Percentiles rank a stretch among this genome's conserved stretches.
These are phyloP conservation scores for Schrankia costaestrigalis DNA, from an alignment of 2,888 invertebrate species.

Conservation along the genomic window DNA sequence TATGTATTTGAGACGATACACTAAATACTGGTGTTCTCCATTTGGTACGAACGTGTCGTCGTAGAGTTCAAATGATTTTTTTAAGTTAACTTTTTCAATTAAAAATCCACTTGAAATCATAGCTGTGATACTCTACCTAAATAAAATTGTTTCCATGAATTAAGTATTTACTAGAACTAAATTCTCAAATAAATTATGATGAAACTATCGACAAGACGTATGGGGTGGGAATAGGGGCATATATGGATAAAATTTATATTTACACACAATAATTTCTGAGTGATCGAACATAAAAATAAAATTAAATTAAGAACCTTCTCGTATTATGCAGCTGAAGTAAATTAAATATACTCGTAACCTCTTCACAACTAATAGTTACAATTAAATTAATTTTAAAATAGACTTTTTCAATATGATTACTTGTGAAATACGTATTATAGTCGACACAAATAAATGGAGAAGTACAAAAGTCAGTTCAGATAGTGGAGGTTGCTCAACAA, in stretches of 20 bases:
- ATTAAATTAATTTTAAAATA: too few species aligned
- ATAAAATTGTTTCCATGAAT: neutral
- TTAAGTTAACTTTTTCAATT: neutral
- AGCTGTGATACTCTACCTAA: too few species aligned
- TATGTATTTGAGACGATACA: slow-evolving; percentile 54
- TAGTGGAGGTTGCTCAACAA: slow-evolving; percentile 45
- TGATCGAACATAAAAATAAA: too few species aligned
- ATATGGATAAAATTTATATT: too few species aligned
- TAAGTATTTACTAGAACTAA: neutral
- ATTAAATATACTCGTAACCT: neutral
- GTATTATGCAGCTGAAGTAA: too few species aligned
- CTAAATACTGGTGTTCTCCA: slow-evolving; percentile 44
- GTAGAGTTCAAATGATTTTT: neutral
- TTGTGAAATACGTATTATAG: neutral
- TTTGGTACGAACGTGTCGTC: slow-evolving; percentile 11
- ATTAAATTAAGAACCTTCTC: too few species aligned
- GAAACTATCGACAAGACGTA: too few species aligned
- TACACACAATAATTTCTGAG: too few species aligned
- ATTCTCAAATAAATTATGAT: neutral
- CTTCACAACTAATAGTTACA: neutral
- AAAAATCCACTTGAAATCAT: too few species aligned
- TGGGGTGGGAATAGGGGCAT: too few species aligned
- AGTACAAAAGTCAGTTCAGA: slow-evolving; percentile 15
- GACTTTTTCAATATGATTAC: neutral
- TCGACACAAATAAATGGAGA: slow-evolving; percentile 13